phyloP scores from a whole-genome alignment of 2,113 vertebrate species.

The Cynoglossus semilaevis region DNA sequence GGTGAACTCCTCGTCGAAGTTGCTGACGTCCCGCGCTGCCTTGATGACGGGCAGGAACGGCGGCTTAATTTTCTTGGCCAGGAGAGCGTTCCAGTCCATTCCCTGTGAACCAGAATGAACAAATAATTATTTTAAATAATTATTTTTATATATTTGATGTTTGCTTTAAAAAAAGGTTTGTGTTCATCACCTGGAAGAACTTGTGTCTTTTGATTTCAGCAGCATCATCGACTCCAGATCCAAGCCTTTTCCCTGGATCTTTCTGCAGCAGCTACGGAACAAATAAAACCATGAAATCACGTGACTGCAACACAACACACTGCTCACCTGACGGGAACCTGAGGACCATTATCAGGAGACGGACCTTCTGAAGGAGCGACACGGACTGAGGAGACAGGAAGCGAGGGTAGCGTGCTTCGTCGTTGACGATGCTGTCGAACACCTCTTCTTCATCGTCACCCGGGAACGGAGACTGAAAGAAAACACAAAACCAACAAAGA shows the following conservation, averaged over 20 bases:
- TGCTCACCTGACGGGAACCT: background rate
- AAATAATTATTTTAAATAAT: too few species aligned
- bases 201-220: constrained; percentile 85
- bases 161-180: too few species aligned
- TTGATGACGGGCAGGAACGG: constrained; percentile 82
- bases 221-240: constrained; percentile 84
- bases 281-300: background rate
- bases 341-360: background rate
- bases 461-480: constrained; percentile 86
- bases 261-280: constrained; percentile 86
- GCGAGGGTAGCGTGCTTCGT: constrained; percentile 83
- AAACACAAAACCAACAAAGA: background rate
- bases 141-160: too few species aligned
- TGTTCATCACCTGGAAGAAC: constrained; percentile 84
- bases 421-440: constrained; percentile 94
- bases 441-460: constrained; percentile 96
- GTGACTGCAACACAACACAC: background rate
- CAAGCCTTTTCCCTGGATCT: constrained; percentile 84
- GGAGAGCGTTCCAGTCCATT: constrained; percentile 84
- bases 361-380: constrained; percentile 84
- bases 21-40: constrained; percentile 78
- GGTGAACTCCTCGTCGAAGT: constrained; percentile 90
- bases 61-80: constrained; percentile 79
- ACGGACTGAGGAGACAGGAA: constrained; percentile 83
- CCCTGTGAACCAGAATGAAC: constrained; percentile 61